phyloP scores from a whole-genome alignment of 2,797 vertebrate species.

The Dryobates pubescens region DNA sequence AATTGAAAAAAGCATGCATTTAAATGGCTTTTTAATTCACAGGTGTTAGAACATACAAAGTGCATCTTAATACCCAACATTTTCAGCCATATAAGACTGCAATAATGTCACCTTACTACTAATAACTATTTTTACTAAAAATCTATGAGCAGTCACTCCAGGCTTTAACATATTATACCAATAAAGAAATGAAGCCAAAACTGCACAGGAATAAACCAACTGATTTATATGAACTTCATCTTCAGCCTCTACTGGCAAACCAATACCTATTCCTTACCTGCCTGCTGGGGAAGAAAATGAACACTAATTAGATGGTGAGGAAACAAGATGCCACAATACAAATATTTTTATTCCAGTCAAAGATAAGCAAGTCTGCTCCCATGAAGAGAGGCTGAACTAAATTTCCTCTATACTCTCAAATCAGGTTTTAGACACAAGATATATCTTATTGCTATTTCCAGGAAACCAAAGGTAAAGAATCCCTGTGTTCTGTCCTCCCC shows the following conservation, averaged over 20 bases:
- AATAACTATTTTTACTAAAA: not conserved
- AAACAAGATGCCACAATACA: not conserved
- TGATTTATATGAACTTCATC: not conserved
- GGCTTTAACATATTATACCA: not conserved
- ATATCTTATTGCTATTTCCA: not conserved
- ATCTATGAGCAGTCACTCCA: not conserved
- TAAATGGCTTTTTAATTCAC: slow-evolving; percentile 56
- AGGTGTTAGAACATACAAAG: not conserved
- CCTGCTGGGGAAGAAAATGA: not conserved
- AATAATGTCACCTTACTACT: not conserved
- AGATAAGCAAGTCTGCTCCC: not conserved
- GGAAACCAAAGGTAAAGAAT: not conserved
- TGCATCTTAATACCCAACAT: not conserved
- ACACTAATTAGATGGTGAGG: not conserved
- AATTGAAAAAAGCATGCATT: slow-evolving; percentile 46
- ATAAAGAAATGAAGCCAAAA: not conserved
- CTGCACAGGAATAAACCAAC: not conserved
- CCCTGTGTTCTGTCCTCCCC: not conserved
- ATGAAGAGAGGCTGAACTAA: not conserved
- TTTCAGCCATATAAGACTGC: not conserved
- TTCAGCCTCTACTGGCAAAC: not conserved
- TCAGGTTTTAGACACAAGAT: not conserved
- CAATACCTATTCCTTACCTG: not conserved
- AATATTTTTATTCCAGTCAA: not conserved
- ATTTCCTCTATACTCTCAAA: not conserved